Conservation (phyloP, 2,888 invertebrate species). For the Microplitis deprimator region DNA sequence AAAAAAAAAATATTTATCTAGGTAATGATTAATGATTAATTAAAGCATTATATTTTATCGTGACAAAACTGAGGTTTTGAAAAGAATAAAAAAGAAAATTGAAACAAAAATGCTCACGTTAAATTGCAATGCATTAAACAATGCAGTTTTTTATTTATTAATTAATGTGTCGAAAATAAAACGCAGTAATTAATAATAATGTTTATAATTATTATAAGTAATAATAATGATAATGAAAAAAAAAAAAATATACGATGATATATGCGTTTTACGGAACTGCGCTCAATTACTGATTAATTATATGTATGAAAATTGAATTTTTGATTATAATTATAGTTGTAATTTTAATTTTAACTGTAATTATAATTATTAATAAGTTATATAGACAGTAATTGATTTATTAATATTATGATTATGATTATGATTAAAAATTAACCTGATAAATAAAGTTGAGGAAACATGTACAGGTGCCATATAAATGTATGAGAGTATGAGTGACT, state of each 20-base stretch:
- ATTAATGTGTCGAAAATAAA: not conserved
- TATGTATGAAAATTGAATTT: constrained; percentile 9
- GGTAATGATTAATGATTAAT: not conserved
- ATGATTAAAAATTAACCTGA: constrained; percentile 16
- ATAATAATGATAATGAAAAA: not conserved
- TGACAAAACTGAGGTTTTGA: not conserved
- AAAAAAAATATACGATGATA: constrained; percentile 9
- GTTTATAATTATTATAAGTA: not conserved
- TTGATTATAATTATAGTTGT: too few relatives aligned
- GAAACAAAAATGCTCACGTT: constrained; percentile 4
- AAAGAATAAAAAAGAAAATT: too few relatives aligned
- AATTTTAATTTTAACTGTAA: too few relatives aligned
- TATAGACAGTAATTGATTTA: not conserved
- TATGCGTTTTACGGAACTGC: constrained; percentile 43
- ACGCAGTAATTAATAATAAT: constrained; percentile 16
- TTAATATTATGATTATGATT: constrained; percentile 13
- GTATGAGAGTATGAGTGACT: not conserved
- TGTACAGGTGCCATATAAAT: constrained; percentile 55
- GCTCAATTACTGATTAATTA: constrained; percentile 49
- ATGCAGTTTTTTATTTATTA: not conserved
- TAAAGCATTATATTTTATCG: not conserved
- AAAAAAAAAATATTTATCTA: constrained; percentile 5
- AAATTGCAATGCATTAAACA: not conserved
- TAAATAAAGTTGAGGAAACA: constrained; percentile 42
- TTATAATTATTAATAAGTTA: too few relatives aligned